Conservation (phyloP, 2,888 invertebrate species). For the Eupithecia pulchellata region DNA sequence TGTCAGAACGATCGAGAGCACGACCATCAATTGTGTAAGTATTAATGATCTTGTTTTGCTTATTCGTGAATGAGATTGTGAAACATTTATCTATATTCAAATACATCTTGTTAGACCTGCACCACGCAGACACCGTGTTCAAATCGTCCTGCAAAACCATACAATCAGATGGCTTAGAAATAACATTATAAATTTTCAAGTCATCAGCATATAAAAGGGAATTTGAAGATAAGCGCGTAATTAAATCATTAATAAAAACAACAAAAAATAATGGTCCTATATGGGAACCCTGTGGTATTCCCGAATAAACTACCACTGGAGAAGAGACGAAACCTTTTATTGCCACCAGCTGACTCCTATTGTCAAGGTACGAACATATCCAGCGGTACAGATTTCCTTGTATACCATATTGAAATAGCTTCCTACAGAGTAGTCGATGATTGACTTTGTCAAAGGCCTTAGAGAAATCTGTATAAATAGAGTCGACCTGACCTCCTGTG, state of each 20-base stretch:
- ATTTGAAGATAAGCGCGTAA: neutral
- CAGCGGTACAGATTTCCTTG: neutral
- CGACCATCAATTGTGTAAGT: neutral
- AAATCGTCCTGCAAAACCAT: neutral
- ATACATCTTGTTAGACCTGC: neutral
- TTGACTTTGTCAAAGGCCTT: conserved; percentile 14
- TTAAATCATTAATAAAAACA: neutral
- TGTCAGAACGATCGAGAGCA: neutral
- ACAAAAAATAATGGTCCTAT: neutral
- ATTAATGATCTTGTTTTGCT: neutral
- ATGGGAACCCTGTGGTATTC: neutral
- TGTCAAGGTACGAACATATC: neutral
- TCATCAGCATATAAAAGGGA: neutral
- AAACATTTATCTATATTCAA: conserved; percentile 1
- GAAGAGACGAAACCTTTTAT: conserved; percentile 2
- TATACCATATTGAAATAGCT: neutral
- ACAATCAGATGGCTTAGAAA: neutral
- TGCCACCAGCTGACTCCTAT: conserved; percentile 6
- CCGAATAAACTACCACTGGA: neutral
- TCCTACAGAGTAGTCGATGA: conserved; percentile 4
- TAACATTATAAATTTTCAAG: neutral
- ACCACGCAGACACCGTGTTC: neutral
- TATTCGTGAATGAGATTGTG: neutral
- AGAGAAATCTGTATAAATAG: conserved; percentile 2
- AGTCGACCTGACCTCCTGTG: conserved; percentile 7